phyloP scores from a whole-genome alignment of 2,888 invertebrate genomes.

The Pterostichus niger region DNA sequence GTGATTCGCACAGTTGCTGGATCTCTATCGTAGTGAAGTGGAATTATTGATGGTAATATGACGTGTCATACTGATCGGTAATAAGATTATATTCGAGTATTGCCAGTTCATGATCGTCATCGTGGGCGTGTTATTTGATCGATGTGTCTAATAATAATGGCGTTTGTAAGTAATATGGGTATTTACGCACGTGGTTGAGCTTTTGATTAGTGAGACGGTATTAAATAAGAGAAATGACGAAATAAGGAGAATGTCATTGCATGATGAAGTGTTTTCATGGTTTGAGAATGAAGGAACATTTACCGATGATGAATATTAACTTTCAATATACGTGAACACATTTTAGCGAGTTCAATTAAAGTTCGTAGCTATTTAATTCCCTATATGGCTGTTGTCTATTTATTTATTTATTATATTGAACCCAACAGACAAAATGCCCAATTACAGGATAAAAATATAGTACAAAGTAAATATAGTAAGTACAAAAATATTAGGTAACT shows the following conservation, averaged over 20 bases:
- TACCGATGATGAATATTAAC: no score
- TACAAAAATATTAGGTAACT: no score
- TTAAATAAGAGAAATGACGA: background rate
- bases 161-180: conserved; percentile 55
- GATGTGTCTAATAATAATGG: conserved; percentile 50
- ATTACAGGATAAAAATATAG: no score
- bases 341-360: no score
- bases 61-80: conserved; percentile 52
- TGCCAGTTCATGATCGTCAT: conserved; percentile 23
- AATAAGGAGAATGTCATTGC: conserved; percentile 2
- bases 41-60: conserved; percentile 53
- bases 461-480: no score
- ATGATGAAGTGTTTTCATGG: no score
- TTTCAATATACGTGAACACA: no score
- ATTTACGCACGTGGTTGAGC: conserved; percentile 22
- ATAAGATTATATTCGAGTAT: conserved; percentile 55
- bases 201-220: background rate
- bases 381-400: no score
- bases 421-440: no score
- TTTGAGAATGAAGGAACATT: no score
- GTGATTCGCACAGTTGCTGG: conserved; percentile 30
- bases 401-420: no score
- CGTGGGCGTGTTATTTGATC: conserved; percentile 1
- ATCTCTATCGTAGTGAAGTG: conserved; percentile 13
- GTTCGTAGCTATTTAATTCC: no score